Conservation (phyloP, 2,113 vertebrate species). For the Lipotes vexillifer region DNA sequence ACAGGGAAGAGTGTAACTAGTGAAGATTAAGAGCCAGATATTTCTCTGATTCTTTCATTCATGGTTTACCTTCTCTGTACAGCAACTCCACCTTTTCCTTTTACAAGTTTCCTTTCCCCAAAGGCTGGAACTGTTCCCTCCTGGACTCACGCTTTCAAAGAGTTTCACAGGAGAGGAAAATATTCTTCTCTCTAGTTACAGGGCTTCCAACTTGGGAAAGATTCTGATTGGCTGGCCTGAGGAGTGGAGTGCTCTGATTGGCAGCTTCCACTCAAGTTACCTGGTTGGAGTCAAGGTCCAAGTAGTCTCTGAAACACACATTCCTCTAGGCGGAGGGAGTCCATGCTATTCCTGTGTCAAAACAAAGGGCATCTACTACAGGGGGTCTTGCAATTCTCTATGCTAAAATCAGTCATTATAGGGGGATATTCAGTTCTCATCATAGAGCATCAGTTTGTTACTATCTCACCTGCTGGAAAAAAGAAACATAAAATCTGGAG, state of each 20-base stretch:
- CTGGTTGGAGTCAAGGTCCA: rapidly evolving
- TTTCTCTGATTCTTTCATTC: no score
- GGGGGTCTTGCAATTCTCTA: neutral
- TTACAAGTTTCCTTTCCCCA: neutral
- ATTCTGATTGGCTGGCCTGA: neutral
- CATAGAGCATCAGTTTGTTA: rapidly evolving
- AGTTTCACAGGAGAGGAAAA: neutral
- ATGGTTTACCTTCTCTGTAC: neutral
- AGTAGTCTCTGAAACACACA: neutral
- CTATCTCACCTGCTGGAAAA: neutral
- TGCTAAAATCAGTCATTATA: neutral
- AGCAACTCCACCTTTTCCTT: neutral
- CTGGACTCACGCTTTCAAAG: neutral
- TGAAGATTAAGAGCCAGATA: neutral
- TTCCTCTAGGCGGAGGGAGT: rapidly evolving
- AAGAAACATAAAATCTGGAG: neutral
- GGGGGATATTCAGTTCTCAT: neutral
- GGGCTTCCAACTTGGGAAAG: neutral
- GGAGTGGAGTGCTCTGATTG: rapidly evolving
- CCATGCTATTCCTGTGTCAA: no score
- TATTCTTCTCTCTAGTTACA: neutral
- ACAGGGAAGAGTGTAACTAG: neutral
- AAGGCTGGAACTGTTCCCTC: neutral
- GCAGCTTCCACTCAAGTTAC: neutral
- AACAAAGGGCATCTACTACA: rapidly evolving